Evolutionary conservation across 2,797 vertebrate species (phyloP).

Genomic region (Xerus rutilus): DNA sequence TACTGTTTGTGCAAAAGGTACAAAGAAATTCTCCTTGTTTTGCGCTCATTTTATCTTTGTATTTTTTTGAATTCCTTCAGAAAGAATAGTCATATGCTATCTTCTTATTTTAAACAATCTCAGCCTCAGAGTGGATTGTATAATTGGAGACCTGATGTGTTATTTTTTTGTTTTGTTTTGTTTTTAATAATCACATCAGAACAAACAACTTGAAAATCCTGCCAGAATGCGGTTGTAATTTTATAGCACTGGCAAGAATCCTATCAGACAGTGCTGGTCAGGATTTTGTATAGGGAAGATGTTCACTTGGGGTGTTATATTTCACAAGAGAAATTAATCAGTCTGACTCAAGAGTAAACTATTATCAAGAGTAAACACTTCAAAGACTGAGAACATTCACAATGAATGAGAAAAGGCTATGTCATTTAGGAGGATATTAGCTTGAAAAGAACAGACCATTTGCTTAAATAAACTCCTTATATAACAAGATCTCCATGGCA

Average conservation of each 20-base stretch:
- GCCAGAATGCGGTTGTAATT: not conserved
- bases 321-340: not conserved
- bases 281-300: not conserved
- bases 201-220: not conserved
- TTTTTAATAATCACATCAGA: not conserved
- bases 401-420: not conserved
- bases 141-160: not conserved
- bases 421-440: not conserved
- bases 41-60: not conserved
- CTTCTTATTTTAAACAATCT: constrained; percentile 2
- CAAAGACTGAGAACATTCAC: not conserved
- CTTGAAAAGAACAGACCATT: not conserved
- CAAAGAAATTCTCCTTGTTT: not conserved
- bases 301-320: not conserved
- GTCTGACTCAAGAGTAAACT: not conserved
- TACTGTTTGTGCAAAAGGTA: not conserved
- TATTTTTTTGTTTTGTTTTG: not conserved
- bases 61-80: not conserved
- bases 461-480: not conserved
- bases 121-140: not conserved
- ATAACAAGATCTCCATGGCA: not conserved
- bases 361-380: not conserved
- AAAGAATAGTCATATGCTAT: not conserved
- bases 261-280: not conserved
- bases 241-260: not conserved